A percentile compares a stretch with the other conserved stretches of the same genome.
phyloP scores from a whole-genome alignment of 2,888 invertebrate species.

The Gastrophysa polygoni region DNA sequence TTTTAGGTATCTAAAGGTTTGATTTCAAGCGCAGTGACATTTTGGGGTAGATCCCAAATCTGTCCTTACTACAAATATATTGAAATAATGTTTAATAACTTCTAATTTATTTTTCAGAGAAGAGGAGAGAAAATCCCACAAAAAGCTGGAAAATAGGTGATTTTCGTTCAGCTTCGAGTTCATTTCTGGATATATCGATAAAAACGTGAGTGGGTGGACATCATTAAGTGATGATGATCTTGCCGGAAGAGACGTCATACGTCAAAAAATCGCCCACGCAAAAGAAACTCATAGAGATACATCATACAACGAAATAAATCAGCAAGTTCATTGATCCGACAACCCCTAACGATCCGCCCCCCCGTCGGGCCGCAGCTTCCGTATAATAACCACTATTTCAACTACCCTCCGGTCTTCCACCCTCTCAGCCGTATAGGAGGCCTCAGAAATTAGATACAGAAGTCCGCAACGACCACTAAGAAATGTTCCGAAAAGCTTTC shows the following conservation, averaged over 20 bases:
- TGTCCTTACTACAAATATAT: no score
- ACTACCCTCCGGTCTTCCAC: conserved; percentile 13
- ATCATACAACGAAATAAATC: conserved; percentile 16
- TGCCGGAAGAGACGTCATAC: conserved; percentile 2
- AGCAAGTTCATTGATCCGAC: conserved; percentile 28
- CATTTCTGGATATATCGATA: no score
- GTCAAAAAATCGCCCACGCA: conserved; percentile 4
- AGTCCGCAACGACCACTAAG: conserved; percentile 23
- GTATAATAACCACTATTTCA: conserved; percentile 37
- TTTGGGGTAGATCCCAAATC: no score
- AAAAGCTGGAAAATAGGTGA: no score
- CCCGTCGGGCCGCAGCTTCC: conserved; percentile 33
- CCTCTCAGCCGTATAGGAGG: conserved; percentile 1
- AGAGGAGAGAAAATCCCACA: no score
- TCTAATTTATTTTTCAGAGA: no score
- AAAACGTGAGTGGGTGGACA: no score
- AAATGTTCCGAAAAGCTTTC: conserved; percentile 36
- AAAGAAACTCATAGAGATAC: not conserved
- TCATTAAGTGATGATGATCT: no score
- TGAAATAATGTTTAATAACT: no score
- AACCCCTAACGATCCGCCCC: conserved; percentile 32
- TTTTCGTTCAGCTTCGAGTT: no score
- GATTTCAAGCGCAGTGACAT: no score
- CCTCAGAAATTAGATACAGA: conserved; percentile 32
- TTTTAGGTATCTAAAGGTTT: no score